Base-by-base conservation (phyloP, 2,888 invertebrate genomes). In the Drosophila conformis region DNA sequence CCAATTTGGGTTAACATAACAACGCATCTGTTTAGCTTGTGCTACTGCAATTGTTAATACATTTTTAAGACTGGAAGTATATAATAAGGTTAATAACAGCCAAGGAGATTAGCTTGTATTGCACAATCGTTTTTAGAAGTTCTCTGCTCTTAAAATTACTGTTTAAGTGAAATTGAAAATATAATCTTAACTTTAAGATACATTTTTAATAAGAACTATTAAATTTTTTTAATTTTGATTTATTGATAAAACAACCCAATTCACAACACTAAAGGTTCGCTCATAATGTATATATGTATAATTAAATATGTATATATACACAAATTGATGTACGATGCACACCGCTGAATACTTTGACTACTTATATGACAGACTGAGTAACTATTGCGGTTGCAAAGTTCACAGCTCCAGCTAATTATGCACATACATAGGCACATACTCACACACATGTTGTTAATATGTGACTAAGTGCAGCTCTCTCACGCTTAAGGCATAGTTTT, bases 371-470 rank as follows among this genome's bases (percentile, higher is more conserved):
- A 59, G 42, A 42, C 48, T 51, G 52, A 21, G 25, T 29, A 58
- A 58, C 38, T 33, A 38, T 33, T 35, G 62, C 67, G 61, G 58
- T 56, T 68, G 68, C 73, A 76, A 69, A 73, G 46, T 77, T 77
- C 78, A 65, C 72, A 78, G 58, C 57, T 58, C 35, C 52, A 64
- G 58, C 59, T 70, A 77, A 77, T 77, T 77, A 77, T 69, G 57
- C 67, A 66, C 62, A 70, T 27, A 59, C 63, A 49, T 1, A 46
- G 21, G 52, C 2, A 53, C 18, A 46, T 5, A 46, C 8, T 8
- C 4, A 33, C 11, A 42, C 11, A 61, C 5, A 49, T 33, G 27
- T 27, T 8, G 46, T 46, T 46, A 46, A 25, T 11, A 42, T 46
- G 21, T n/a, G 36, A 31, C 21, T 52, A 60, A 60, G 64, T 73